These are phyloP conservation scores for Dolomedes plantarius DNA, from an alignment of 2,888 invertebrate genomes.

Conservation along the genomic window DNA sequence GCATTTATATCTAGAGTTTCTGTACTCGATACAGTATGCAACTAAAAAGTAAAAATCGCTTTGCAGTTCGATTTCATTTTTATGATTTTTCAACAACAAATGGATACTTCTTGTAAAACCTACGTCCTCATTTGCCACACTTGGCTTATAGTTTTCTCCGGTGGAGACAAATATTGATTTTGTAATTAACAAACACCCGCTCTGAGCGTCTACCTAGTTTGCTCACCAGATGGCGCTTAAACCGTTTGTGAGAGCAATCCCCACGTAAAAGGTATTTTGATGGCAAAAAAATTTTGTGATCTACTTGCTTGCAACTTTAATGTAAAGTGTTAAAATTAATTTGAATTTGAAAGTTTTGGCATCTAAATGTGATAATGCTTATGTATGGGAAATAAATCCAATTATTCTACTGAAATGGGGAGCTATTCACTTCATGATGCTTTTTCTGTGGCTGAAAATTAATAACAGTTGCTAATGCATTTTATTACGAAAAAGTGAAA, in stretches of 20 bases:
- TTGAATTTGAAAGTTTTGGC: not conserved
- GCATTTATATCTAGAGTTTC: no score
- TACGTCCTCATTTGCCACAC: slow-evolving; percentile 39
- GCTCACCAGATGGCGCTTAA: slow-evolving; percentile 50
- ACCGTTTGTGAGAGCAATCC: slow-evolving; percentile 29
- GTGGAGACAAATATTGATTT: slow-evolving; percentile 59
- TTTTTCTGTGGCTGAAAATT: no score
- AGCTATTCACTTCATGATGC: no score
- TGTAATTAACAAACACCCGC: slow-evolving; percentile 62
- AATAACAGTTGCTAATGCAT: no score
- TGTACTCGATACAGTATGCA: no score
- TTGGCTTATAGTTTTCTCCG: slow-evolving; percentile 31
- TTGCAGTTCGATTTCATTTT: not conserved
- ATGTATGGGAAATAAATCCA: no score
- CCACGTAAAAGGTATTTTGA: slow-evolving; percentile 20
- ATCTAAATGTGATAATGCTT: not conserved
- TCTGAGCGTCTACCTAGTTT: slow-evolving; percentile 33
- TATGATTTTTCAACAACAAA: slow-evolving; percentile 25
- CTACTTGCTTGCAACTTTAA: not conserved
- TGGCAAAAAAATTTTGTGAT: not conserved
- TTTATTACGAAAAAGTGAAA: no score
- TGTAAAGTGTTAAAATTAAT: slow-evolving; percentile 6
- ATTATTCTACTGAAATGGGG: no score
- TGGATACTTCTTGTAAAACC: slow-evolving; percentile 46
- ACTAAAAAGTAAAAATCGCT: no score